These are phyloP conservation scores for Sialia sialis DNA, from an alignment of 2,113 vertebrate species.

Conservation along the genomic window DNA sequence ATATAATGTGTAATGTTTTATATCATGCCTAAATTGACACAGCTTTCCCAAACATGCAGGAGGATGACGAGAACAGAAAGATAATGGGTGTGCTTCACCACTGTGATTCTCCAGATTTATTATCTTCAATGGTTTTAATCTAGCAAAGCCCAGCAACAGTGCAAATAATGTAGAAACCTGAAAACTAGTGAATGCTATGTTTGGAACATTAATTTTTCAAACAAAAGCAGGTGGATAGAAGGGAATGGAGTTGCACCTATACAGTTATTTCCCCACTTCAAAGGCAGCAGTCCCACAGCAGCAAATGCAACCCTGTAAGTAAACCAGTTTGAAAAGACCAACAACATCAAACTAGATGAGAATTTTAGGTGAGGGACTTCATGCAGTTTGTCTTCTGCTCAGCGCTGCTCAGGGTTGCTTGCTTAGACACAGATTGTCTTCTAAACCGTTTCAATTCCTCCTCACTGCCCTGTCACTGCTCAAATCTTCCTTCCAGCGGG, in stretches of 20 bases:
- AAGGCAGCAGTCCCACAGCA: background rate
- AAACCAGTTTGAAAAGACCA: background rate
- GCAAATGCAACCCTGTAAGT: background rate
- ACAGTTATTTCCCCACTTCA: background rate
- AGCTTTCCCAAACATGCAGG: background rate
- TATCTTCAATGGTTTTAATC: background rate
- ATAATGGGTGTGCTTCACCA: constrained; percentile 3
- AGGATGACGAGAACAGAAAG: background rate
- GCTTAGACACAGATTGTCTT: background rate
- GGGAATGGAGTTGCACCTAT: background rate
- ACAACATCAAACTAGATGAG: background rate
- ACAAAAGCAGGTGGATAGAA: background rate
- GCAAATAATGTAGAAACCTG: background rate
- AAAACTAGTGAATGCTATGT: background rate
- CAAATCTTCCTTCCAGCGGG: background rate
- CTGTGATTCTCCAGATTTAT: background rate
- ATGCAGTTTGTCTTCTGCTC: background rate
- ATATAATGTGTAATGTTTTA: background rate
- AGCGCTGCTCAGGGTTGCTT: background rate
- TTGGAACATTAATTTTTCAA: background rate
- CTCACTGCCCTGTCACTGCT: background rate
- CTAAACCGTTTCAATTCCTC: background rate
- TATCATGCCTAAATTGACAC: constrained; percentile 34
- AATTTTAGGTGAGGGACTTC: background rate
- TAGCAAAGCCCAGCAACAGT: background rate